Conservation (phyloP, 2,113 vertebrate genomes). For the Poeciliopsis retropinna region DNA sequence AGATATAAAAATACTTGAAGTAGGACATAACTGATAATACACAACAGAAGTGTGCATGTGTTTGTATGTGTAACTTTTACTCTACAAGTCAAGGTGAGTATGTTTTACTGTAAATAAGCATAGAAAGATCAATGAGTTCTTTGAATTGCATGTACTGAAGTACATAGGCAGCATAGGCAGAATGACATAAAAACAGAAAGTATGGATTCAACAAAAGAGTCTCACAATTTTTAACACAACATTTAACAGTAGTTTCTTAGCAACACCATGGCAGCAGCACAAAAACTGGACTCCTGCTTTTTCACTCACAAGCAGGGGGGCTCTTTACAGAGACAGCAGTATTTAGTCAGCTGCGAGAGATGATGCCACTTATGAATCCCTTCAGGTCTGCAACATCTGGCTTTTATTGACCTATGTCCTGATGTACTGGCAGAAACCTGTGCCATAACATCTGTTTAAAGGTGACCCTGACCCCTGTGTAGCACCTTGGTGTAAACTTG, state of each 20-base stretch:
- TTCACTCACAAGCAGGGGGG: slow-evolving; percentile 32
- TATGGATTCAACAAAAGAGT: background rate
- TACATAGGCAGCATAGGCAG: slow-evolving; percentile 2
- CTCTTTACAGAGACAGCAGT: slow-evolving; percentile 46
- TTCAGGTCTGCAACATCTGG: slow-evolving; percentile 66
- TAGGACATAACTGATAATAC: too few relatives aligned
- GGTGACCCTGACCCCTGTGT: slow-evolving; percentile 69
- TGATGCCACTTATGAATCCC: slow-evolving; percentile 58
- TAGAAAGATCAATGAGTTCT: background rate
- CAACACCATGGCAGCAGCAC: slow-evolving; percentile 43
- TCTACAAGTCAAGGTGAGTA: background rate
- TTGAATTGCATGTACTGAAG: background rate
- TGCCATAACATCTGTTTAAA: slow-evolving; percentile 74
- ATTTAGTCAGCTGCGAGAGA: slow-evolving; percentile 63
- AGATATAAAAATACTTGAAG: background rate
- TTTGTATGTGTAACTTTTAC: background rate
- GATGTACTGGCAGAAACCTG: slow-evolving; percentile 27
- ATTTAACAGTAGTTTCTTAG: slow-evolving; percentile 35
- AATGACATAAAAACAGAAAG: slow-evolving; percentile 21
- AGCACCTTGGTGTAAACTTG: slow-evolving; percentile 46
- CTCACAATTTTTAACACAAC: slow-evolving; percentile 9
- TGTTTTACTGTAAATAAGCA: background rate
- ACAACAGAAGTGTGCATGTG: too few relatives aligned
- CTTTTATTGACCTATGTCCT: slow-evolving; percentile 65
- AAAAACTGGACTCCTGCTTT: slow-evolving; percentile 36